Conservation (phyloP, 2,113 vertebrate species). For the Stigmatopora nigra region DNA sequence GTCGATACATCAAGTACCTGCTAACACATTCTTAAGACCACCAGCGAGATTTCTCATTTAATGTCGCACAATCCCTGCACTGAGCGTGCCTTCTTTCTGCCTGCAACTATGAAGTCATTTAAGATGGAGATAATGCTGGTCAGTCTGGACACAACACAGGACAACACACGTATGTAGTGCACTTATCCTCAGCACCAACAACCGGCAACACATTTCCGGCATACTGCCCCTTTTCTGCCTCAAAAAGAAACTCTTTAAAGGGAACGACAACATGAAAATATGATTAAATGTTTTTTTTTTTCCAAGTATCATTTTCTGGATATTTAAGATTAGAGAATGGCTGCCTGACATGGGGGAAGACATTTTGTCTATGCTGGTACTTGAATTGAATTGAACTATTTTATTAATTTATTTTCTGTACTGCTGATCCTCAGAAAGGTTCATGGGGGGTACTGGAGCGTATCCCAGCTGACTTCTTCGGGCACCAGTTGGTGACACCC, state of each 20-base stretch:
- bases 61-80: slow-evolving; percentile 15
- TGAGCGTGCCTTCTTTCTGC: slow-evolving; percentile 50
- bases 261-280: too few relatives aligned
- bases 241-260: slow-evolving; percentile 12
- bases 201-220: slow-evolving; percentile 1
- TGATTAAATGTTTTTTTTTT: too few relatives aligned
- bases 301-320: too few relatives aligned
- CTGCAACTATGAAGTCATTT: slow-evolving; percentile 13
- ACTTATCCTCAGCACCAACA: slow-evolving; percentile 49
- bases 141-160: slow-evolving; percentile 33
- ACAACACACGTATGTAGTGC: slow-evolving; percentile 37
- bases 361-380: too few relatives aligned
- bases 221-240: slow-evolving; percentile 27
- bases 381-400: too few relatives aligned
- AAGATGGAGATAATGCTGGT: slow-evolving; percentile 11
- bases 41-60: slow-evolving; percentile 49
- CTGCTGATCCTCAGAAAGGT: too few relatives aligned
- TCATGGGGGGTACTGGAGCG: too few relatives aligned
- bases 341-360: too few relatives aligned
- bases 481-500: too few relatives aligned
- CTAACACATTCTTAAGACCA: slow-evolving; percentile 35
- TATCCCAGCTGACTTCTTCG: too few relatives aligned
- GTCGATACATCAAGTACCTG: slow-evolving; percentile 15
- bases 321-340: too few relatives aligned
- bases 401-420: too few relatives aligned